A percentile compares a stretch with the other conserved stretches of the same genome.
These are phyloP conservation scores for Sarcophaga carnaria DNA, from an alignment of 2,888 invertebrate genomes.

Conservation along the genomic window DNA sequence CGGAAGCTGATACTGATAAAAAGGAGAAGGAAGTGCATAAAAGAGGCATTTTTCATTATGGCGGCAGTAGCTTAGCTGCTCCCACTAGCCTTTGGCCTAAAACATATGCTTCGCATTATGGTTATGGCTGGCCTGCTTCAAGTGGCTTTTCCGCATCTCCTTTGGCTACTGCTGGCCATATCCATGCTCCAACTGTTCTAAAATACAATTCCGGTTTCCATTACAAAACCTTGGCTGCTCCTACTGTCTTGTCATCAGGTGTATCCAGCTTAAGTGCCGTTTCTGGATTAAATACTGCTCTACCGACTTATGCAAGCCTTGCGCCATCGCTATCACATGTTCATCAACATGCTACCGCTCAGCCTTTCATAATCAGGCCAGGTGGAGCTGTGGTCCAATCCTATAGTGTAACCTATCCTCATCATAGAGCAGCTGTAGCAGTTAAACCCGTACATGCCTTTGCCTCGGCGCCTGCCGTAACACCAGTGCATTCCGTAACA, in stretches of 20 bases:
- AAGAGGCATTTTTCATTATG: conserved; percentile 75
- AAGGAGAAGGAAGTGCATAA: conserved; percentile 74
- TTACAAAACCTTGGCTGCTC: conserved; percentile 46
- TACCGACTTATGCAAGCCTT: conserved; percentile 33
- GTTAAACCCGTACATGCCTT: conserved; percentile 60
- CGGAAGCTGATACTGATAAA: conserved; percentile 28
- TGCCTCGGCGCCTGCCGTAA: conserved; percentile 62
- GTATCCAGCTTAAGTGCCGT: conserved; percentile 27
- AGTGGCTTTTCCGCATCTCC: conserved; percentile 68
- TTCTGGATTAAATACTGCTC: conserved; percentile 35
- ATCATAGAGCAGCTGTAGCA: conserved; percentile 73
- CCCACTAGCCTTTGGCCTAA: conserved; percentile 75
- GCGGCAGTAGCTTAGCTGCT: conserved; percentile 55
- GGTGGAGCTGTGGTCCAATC: conserved; percentile 79
- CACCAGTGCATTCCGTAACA: conserved; percentile 52
- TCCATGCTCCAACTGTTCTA: conserved; percentile 35
- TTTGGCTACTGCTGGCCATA: conserved; percentile 67
- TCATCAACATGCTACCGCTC: conserved; percentile 65
- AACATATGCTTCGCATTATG: conserved; percentile 78
- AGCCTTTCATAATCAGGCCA: conserved; percentile 77
- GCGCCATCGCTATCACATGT: conserved; percentile 48
- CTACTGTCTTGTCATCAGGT: conserved; percentile 15
- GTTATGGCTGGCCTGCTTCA: conserved; percentile 76
- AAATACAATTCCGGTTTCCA: conserved; percentile 52
- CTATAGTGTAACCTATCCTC: conserved; percentile 79